These are phyloP conservation scores for Microtus ochrogaster DNA, from an alignment of 2,113 vertebrate genomes.

Conservation along the genomic window DNA sequence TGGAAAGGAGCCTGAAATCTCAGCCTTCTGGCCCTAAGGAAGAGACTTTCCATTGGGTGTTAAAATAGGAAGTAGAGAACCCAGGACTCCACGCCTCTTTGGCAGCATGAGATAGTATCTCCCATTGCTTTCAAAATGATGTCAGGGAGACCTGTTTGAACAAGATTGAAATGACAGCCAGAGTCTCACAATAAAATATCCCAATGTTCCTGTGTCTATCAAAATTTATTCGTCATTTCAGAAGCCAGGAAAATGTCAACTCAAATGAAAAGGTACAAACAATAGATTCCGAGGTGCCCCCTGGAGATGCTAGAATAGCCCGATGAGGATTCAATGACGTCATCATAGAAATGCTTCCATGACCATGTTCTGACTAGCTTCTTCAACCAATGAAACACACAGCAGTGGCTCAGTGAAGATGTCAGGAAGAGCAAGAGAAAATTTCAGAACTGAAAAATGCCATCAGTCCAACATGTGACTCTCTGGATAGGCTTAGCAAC, in stretches of 20 bases:
- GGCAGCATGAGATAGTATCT: neutral
- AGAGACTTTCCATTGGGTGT: neutral
- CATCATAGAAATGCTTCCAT: neutral
- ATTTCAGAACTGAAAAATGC: neutral
- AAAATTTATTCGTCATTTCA: neutral
- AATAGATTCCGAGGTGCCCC: neutral
- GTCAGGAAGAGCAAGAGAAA: neutral
- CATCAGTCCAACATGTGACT: neutral
- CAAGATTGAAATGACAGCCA: neutral
- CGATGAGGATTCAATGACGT: neutral
- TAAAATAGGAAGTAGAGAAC: neutral
- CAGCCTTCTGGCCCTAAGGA: neutral
- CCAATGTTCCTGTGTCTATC: neutral
- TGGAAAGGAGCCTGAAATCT: neutral
- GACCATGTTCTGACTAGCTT: neutral
- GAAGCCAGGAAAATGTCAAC: neutral
- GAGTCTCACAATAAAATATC: too few relatives aligned
- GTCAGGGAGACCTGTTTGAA: neutral
- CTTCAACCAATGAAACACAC: neutral
- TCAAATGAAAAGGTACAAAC: neutral
- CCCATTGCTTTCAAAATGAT: neutral
- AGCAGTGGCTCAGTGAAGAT: neutral
- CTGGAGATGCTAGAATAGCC: neutral
- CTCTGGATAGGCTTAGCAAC: neutral
- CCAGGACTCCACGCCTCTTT: neutral